Evolutionary conservation across 2,113 vertebrate genomes (phyloP).

Genomic region (Sebastes schlegelii): DNA sequence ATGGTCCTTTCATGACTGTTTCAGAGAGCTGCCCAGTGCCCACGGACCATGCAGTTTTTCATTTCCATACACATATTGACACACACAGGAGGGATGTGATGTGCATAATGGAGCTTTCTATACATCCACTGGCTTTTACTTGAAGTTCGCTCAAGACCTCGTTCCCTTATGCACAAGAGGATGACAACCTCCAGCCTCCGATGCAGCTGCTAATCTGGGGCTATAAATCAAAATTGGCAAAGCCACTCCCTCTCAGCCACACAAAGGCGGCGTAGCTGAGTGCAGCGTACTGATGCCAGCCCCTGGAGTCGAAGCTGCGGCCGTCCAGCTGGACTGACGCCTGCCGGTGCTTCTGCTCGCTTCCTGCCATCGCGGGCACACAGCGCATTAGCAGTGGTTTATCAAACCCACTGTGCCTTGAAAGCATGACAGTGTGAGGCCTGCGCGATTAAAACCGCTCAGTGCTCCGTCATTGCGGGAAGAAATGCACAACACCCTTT

Average conservation of each 20-base stretch:
- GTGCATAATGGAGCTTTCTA: conserved; percentile 17
- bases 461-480: conserved; percentile 59
- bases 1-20: conserved; percentile 56
- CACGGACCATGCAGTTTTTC: conserved; percentile 35
- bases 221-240: conserved; percentile 71
- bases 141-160: conserved; percentile 28
- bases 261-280: conserved; percentile 59
- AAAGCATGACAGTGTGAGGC: conserved; percentile 67
- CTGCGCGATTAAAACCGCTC: conserved; percentile 75
- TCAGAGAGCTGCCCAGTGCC: conserved; percentile 32
- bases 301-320: conserved; percentile 53
- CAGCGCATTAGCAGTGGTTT: conserved; percentile 69
- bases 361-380: conserved; percentile 60
- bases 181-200: conserved; percentile 57
- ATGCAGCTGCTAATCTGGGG: conserved; percentile 69
- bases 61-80: conserved; percentile 39
- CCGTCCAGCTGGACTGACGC: conserved; percentile 74
- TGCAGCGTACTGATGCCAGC: conserved; percentile 66
- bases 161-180: conserved; percentile 38
- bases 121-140: background rate
- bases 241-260: conserved; percentile 48
- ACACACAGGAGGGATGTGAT: background rate
- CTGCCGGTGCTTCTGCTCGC: conserved; percentile 54
- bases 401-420: conserved; percentile 72
- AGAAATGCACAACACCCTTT: conserved; percentile 57